Conservation (phyloP, 2,113 vertebrate genomes). For the Dolichotis patagonum region DNA sequence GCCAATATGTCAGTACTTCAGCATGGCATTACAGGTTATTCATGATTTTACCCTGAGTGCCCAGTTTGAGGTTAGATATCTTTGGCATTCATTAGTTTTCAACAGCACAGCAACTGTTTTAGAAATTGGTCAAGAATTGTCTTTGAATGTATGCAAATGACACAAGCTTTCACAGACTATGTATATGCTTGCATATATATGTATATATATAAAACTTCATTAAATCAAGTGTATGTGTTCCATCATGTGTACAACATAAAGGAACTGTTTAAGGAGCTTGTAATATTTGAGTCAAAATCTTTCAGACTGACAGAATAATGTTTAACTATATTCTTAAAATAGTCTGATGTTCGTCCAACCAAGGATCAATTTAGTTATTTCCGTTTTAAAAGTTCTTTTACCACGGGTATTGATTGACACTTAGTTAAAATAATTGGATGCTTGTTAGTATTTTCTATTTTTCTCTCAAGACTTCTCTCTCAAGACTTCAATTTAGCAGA, state of each 20-base stretch:
- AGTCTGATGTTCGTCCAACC: background rate
- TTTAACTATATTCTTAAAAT: conserved; percentile 29
- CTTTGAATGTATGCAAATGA: background rate
- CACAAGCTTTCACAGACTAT: background rate
- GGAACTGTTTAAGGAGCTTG: background rate
- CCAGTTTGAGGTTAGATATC: background rate
- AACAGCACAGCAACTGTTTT: background rate
- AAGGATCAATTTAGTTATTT: conserved; percentile 28
- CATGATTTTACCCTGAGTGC: background rate
- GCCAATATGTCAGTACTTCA: background rate
- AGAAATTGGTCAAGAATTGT: background rate
- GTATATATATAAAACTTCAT: background rate
- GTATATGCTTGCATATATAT: background rate
- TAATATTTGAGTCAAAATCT: background rate
- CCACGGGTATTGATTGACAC: background rate
- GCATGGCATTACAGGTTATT: background rate
- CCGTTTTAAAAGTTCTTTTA: conserved; percentile 4
- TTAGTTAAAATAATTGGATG: conserved; percentile 24
- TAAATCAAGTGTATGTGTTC: background rate
- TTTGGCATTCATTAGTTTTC: background rate
- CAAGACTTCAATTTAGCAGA: conserved; percentile 10
- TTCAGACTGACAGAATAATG: background rate
- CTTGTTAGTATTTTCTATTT: background rate
- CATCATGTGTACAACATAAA: background rate
- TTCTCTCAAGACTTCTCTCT: conserved; percentile 1